Evolutionary conservation across 1,140 invertebrate genomes (phyloP).

Genomic region (Ptiloglossa arizonensis): DNA sequence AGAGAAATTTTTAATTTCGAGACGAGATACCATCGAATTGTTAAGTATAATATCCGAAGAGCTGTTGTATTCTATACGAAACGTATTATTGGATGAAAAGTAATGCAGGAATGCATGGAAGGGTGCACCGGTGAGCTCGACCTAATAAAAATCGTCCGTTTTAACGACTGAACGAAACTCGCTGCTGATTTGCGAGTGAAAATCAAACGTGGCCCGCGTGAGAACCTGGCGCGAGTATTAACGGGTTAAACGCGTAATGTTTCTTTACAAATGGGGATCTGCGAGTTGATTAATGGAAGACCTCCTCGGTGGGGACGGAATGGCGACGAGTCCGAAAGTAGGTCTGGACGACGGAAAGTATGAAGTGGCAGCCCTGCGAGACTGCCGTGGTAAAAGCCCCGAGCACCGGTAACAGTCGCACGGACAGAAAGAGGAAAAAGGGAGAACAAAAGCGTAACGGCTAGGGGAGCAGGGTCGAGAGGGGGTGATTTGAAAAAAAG

Average conservation of each 20-base stretch:
- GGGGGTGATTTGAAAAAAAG: constrained; percentile 34
- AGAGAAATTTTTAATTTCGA: too few species aligned
- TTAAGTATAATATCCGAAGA: too few species aligned
- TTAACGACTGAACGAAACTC: neutral
- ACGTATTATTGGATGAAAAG: too few species aligned
- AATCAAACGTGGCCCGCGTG: neutral
- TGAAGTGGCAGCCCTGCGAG: constrained; percentile 20
- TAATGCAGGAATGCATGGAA: too few species aligned
- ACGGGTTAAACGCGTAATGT: constrained; percentile 41
- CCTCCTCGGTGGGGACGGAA: neutral
- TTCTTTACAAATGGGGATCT: constrained; percentile 17
- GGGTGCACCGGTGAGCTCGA: too few species aligned
- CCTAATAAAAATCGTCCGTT: neutral
- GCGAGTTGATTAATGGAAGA: constrained; percentile 48
- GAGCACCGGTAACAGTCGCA: constrained; percentile 41
- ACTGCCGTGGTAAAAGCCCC: constrained; percentile 42
- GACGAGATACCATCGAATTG: too few species aligned
- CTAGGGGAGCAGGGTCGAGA: neutral
- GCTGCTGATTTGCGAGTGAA: neutral
- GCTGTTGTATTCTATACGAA: too few species aligned
- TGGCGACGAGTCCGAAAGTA: constrained; percentile 47
- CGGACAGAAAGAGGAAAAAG: constrained; percentile 20
- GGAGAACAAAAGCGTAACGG: constrained; percentile 37
- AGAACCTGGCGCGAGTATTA: neutral
- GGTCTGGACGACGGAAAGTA: constrained; percentile 46